A percentile compares a stretch with the other conserved stretches of the same genome.
Evolutionary conservation across 2,113 vertebrate genomes (phyloP).

Genomic region (Helogale parvula): DNA sequence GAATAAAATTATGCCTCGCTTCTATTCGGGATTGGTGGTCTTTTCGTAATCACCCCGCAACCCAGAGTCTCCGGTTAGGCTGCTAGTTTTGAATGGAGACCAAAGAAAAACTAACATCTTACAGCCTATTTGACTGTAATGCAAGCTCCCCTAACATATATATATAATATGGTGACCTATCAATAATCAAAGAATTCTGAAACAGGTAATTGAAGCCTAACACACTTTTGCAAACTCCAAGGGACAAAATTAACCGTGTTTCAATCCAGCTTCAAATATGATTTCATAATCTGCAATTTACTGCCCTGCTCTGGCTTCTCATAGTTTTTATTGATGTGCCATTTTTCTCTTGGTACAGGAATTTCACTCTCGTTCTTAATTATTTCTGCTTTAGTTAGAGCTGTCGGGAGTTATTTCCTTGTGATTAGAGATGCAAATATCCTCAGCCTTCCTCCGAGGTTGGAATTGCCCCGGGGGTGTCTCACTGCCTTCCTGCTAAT

Average conservation of each 20-base stretch:
- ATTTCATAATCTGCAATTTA: background rate
- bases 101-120: background rate
- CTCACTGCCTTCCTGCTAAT: no score
- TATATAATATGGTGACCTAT: background rate
- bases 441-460: conserved; percentile 14
- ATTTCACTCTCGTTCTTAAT: conserved; percentile 39
- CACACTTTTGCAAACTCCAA: background rate
- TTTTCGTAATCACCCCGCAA: no score
- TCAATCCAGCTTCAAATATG: background rate
- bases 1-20: no score
- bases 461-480: background rate
- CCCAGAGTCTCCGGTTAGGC: background rate
- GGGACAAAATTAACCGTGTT: background rate
- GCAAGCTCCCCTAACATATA: background rate
- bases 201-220: background rate
- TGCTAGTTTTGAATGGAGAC: background rate
- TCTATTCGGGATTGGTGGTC: no score
- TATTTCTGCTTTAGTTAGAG: conserved; percentile 27
- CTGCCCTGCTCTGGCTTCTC: background rate
- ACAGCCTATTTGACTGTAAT: background rate
- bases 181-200: background rate
- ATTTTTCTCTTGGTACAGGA: conserved; percentile 45
- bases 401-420: conserved; percentile 68
- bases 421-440: conserved; percentile 50
- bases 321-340: conserved; percentile 13